Conservation (phyloP, 1,140 invertebrate genomes). For the Tetraneura akinire region DNA sequence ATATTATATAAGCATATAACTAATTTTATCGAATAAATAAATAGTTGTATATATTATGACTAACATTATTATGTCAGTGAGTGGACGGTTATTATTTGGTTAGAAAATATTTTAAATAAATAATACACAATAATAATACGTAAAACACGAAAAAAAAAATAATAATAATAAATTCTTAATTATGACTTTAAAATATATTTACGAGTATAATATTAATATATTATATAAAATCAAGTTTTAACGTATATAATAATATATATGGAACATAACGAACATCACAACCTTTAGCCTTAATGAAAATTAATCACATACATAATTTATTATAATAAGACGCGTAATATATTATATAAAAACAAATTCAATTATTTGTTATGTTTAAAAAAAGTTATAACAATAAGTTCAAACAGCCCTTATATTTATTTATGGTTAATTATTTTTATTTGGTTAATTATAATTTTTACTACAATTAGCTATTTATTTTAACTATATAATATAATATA, state of each 20-base stretch:
- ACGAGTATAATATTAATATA: slow-evolving; percentile 14
- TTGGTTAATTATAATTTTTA: slow-evolving; percentile 29
- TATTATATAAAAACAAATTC: slow-evolving; percentile 29
- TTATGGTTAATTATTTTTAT: slow-evolving; percentile 21
- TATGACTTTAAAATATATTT: too few relatives aligned
- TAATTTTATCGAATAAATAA: slow-evolving; percentile 36
- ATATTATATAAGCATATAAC: slow-evolving; percentile 9
- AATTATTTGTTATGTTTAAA: slow-evolving; percentile 29
- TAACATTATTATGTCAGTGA: slow-evolving; percentile 22
- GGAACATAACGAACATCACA: slow-evolving; percentile 51
- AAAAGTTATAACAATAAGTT: slow-evolving; percentile 32
- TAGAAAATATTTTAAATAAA: slow-evolving; percentile 37
- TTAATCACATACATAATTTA: slow-evolving; percentile 46
- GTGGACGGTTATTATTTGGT: slow-evolving; percentile 41
- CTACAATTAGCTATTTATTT: slow-evolving; percentile 18
- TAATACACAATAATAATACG: slow-evolving; percentile 3
- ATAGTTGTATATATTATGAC: too few relatives aligned
- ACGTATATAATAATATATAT: not conserved
- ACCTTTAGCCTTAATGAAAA: slow-evolving; percentile 47
- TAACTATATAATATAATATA: not conserved
- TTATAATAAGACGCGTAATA: too few relatives aligned
- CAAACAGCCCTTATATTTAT: slow-evolving; percentile 36
- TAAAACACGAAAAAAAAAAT: slow-evolving; percentile 23
- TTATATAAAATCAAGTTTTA: slow-evolving; percentile 11
- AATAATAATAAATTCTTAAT: too few relatives aligned